Percentiles rank a stretch among this genome's conserved stretches.
These are phyloP conservation scores for Polydrusus tereticollis DNA, from an alignment of 2,888 invertebrate species.

Conservation along the genomic window DNA sequence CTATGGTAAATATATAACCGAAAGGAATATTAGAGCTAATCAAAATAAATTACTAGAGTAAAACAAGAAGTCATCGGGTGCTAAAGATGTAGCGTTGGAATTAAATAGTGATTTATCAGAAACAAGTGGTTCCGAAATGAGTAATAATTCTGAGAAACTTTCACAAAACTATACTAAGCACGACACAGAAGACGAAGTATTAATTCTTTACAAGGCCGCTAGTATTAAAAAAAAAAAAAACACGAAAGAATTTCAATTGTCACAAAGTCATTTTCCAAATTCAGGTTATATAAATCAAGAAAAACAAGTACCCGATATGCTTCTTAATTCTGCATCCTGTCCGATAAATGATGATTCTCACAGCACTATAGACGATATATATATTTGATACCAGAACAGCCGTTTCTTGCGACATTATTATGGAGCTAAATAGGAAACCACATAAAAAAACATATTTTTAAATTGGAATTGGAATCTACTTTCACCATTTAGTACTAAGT, in stretches of 20 bases:
- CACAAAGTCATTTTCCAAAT: background rate
- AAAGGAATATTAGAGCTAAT: background rate
- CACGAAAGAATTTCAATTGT: background rate
- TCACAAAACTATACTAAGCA: background rate
- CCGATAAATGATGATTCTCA: background rate
- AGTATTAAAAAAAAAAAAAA: background rate
- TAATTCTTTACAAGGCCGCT: background rate
- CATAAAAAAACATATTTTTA: background rate
- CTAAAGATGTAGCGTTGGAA: background rate
- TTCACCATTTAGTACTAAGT: background rate
- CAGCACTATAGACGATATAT: background rate
- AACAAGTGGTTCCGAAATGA: too few relatives aligned
- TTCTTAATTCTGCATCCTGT: background rate
- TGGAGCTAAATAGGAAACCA: background rate
- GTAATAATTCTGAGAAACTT: background rate
- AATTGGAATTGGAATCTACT: constrained; percentile 2
- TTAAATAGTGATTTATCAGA: background rate
- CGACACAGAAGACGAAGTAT: background rate
- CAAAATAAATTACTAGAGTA: background rate
- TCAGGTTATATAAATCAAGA: background rate
- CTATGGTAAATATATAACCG: background rate
- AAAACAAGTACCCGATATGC: background rate
- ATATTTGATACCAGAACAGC: background rate
- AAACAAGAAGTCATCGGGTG: background rate
- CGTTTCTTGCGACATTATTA: background rate